Evolutionary conservation across 1,140 invertebrate genomes (phyloP).

Genomic region (Heliconius nattereri): DNA sequence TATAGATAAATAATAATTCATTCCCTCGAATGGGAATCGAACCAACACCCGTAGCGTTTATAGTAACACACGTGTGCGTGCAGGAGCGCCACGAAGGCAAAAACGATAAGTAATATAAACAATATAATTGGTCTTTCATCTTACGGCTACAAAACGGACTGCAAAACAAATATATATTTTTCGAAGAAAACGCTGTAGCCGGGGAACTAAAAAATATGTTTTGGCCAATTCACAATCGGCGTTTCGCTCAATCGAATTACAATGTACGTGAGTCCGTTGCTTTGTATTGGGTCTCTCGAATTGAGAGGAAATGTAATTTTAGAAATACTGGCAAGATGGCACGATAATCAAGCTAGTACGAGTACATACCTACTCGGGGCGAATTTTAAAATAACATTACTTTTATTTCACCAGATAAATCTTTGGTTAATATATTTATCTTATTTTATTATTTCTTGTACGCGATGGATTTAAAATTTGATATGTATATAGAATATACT

Average conservation of each 20-base stretch:
- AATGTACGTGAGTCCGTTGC: conserved; percentile 53
- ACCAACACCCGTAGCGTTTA: background rate
- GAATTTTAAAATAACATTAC: conserved; percentile 32
- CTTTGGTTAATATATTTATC: background rate
- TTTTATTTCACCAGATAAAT: conserved; percentile 14
- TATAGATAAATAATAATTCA: background rate
- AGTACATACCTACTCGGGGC: conserved; percentile 34
- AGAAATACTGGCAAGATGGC: conserved; percentile 44
- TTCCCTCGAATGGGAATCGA: background rate
- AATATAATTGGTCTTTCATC: background rate
- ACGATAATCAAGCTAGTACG: conserved; percentile 44
- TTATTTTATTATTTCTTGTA: background rate
- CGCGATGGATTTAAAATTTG: no score
- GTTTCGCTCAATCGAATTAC: conserved; percentile 56
- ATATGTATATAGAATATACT: no score
- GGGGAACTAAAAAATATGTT: conserved; percentile 54
- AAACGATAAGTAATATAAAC: background rate
- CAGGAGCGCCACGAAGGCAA: no score
- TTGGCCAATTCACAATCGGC: conserved; percentile 57
- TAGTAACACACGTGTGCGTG: background rate
- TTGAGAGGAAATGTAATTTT: conserved; percentile 48
- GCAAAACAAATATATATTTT: conserved; percentile 35
- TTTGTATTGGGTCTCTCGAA: conserved; percentile 45
- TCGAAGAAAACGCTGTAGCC: conserved; percentile 32
- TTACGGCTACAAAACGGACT: conserved; percentile 26